Evolutionary conservation across 2,888 invertebrate species (phyloP), one percentile per base, ranked within the genome.

Genomic region (Lithophane semibrunnea): DNA sequence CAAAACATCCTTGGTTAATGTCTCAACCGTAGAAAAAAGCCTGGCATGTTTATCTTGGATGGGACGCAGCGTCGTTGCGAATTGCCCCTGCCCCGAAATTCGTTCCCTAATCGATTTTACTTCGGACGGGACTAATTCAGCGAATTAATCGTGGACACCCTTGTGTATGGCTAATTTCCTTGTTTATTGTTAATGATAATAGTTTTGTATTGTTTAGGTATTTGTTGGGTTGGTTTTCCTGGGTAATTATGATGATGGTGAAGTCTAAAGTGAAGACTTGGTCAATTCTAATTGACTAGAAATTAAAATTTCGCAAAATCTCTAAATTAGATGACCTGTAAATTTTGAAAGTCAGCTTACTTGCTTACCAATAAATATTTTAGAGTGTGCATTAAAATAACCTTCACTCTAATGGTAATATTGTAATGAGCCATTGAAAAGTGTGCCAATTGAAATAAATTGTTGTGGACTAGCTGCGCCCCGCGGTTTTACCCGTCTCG

Each of bases 101-200:
- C 90, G 90, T 77, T 72, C 90, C 92, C 93, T 96, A 96, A 96
- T 96, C 96, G 96, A 96, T 96, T 96, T 95, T 94, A 93, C 94
- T 92, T 90, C 91, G 95, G 95, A 94, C 93, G 91, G 91, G 94
- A 94, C 96, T 95, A 96, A 96, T 96, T 96, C 95, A 91, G 88
- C 92, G 96, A 94, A 96, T 96, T 96, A 96, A 96, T 96, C 92
- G 95, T 95, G 95, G 94, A 95, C 96, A 96, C 96, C 96, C 95
- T 95, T 92, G 91, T 92, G 93, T 89, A 91, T 92, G 92, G 93
- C 93, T 95, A 95, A 95, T 96, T 95, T 95, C 94, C 94, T 95
- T 94, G 95, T 94, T 94, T 94, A 95, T 94, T 91, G 94, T 92
- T 89, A 91, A 90, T 90, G 91, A 91, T 92, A 90, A 91, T 92